Evolutionary conservation across 2,888 invertebrate genomes (phyloP).

Genomic region (Apantesis nais): DNA sequence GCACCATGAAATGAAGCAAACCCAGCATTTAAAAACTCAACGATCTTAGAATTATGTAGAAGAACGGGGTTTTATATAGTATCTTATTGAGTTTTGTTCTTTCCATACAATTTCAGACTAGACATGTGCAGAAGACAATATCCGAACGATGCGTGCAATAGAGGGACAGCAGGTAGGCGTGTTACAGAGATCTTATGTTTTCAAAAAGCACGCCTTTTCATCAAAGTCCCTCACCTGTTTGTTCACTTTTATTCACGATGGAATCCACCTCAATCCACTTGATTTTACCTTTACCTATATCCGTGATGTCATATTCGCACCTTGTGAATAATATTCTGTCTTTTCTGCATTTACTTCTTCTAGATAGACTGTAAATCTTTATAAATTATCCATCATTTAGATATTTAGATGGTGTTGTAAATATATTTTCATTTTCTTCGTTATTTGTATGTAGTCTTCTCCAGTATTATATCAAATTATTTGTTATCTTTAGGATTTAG

Average conservation of each 20-base stretch:
- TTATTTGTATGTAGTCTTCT: constrained; percentile 47
- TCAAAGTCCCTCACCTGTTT: constrained; percentile 70
- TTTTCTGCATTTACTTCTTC: constrained; percentile 69
- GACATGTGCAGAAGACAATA: constrained; percentile 99
- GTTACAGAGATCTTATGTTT: constrained; percentile 69
- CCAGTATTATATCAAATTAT: constrained; percentile 39
- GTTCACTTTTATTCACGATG: constrained; percentile 68
- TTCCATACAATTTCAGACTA: constrained; percentile 93
- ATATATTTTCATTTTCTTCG: constrained; percentile 39
- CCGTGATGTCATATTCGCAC: constrained; percentile 77
- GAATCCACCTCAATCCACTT: constrained; percentile 61
- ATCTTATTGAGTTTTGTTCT: constrained; percentile 77
- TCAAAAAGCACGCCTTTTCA: constrained; percentile 79
- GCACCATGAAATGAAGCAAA: constrained; percentile 42
- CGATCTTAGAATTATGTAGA: constrained; percentile 31
- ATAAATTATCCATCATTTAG: constrained; percentile 35
- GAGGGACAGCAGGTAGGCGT: constrained; percentile 98
- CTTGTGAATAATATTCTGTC: constrained; percentile 83
- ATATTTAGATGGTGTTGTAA: constrained; percentile 43
- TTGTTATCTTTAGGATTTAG: constrained; percentile 27
- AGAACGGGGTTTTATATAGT: constrained; percentile 32
- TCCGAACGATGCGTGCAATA: constrained; percentile 98
- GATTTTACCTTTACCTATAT: constrained; percentile 58
- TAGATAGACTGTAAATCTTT: constrained; percentile 54
- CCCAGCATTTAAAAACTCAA: constrained; percentile 25